Percentiles rank a stretch among this genome's conserved stretches.
Conservation (phyloP, 2,888 invertebrate genomes). For the Cataglyphis altisquamis region DNA sequence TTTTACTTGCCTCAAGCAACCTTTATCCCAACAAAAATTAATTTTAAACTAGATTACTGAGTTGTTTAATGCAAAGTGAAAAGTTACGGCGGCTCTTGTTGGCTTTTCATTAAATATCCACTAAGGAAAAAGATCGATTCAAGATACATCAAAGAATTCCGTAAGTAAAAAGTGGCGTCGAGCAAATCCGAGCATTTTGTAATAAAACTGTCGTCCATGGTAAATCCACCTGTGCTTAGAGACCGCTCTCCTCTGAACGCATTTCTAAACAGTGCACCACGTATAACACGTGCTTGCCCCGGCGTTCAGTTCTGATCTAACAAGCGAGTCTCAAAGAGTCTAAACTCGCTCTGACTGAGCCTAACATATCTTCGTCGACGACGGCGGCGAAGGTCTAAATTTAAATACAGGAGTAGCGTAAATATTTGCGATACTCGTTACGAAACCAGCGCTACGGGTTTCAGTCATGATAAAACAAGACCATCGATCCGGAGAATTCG, state of each 20-base stretch:
- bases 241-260: too few relatives aligned
- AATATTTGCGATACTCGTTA: conserved; percentile 71
- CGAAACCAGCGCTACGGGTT: conserved; percentile 60
- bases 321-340: neutral
- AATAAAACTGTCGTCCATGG: neutral
- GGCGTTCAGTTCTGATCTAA: conserved; percentile 15
- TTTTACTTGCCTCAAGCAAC: neutral
- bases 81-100: conserved; percentile 15
- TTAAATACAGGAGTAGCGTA: conserved; percentile 70
- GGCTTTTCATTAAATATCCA: conserved; percentile 28
- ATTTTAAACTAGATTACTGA: conserved; percentile 19
- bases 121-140: neutral
- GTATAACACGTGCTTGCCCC: neutral
- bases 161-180: neutral
- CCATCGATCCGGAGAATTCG: conserved; percentile 40
- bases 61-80: conserved; percentile 20
- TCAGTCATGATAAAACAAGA: conserved; percentile 61
- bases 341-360: conserved; percentile 51
- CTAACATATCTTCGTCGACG: conserved; percentile 61
- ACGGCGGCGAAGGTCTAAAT: conserved; percentile 68
- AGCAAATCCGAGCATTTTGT: neutral
- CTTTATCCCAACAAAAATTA: conserved; percentile 8
- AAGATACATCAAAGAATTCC: conserved; percentile 16
- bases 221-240: neutral
- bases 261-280: neutral